Evolutionary conservation across 92 coral and sea anemone species (phyloP), one percentile per base, ranked within the genome.

Genomic region (Phymanthus crucifer): DNA sequence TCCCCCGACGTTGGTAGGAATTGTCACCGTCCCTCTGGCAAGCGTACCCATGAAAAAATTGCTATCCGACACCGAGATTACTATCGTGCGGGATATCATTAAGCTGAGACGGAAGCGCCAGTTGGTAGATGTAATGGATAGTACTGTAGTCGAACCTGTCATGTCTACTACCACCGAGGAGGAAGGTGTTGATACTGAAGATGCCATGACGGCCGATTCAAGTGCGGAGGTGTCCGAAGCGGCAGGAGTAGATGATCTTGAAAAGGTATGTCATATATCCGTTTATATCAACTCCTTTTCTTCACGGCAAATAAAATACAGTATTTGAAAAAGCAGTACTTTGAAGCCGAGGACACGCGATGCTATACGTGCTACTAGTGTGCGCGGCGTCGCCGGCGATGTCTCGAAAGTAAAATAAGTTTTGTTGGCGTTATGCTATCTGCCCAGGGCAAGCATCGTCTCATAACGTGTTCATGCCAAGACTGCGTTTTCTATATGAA

Each of bases 31-130:
- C 23, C 97, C 93, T 26, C 82, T 95, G 43, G 96, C 89, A 57
- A 93, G 94, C 69, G 90, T 95, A n/a, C 95, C 97, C 14, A 91
- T 93, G 95, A 91, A 88, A 65, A 88, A 94, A 26, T 73, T 95
- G 21, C 84, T 95, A 76, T 83, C 98, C 4, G 99, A 95, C 83
- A 93, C 94, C 24, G 99, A 95, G 89, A 86, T 93, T 24, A 93
- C 92, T 19, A 90, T 93, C 52, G 87, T 93, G 19, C 90, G 97
- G 26, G 97, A 93, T 66, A 89, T 93, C 35, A 93, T 93, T 23
- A 87, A 89, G 72, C 77, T 93, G 37, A 87, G 80, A 69, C 90
- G 90, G 50, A 90, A 90, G 82, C 93, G 93, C 48, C 81, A 77
- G 61, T 36, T 77, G 72, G 40, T 64, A 29, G 97, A 89, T 19